Conservation (phyloP, 1,140 invertebrate genomes). For the Brachionus koreanus region DNA sequence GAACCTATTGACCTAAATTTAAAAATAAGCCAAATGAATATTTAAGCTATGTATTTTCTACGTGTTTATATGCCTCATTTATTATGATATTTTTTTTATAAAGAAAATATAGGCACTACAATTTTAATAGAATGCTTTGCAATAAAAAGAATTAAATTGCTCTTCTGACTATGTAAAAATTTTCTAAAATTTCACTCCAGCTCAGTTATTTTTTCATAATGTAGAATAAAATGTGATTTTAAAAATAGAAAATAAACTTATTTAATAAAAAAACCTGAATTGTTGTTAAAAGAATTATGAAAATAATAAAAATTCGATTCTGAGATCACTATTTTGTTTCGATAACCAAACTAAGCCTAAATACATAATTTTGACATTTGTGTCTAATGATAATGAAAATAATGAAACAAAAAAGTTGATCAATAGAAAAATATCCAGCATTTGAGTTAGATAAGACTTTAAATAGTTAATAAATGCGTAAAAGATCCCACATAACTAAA, state of each 20-base stretch:
- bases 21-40: background rate
- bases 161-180: background rate
- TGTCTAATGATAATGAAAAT: background rate
- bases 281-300: background rate
- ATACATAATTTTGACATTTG: constrained; percentile 9
- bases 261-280: background rate
- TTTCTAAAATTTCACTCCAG: too few species aligned
- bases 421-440: background rate
- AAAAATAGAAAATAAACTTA: background rate
- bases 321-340: background rate
- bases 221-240: background rate
- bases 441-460: background rate
- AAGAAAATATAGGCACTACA: background rate
- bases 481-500: background rate
- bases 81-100: background rate
- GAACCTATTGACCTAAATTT: background rate
- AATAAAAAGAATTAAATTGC: background rate
- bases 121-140: background rate
- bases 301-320: background rate
- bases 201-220: too few species aligned
- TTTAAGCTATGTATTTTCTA: background rate
- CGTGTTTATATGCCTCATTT: background rate
- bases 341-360: background rate
- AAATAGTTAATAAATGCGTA: background rate
- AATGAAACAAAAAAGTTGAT: background rate